These are phyloP conservation scores for Agelastica alni DNA, from an alignment of 2,888 invertebrate genomes.

Conservation along the genomic window DNA sequence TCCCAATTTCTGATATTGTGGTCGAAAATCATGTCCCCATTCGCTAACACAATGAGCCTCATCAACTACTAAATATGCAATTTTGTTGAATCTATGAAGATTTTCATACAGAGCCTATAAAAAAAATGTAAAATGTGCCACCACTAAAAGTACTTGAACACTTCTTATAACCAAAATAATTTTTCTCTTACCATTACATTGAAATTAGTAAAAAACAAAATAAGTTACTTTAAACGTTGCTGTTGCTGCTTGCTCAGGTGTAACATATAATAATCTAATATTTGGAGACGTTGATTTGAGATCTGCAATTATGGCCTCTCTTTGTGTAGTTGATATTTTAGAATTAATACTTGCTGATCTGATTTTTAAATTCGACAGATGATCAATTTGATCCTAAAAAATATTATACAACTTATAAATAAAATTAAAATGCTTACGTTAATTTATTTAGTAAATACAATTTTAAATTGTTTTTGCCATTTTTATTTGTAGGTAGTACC, in stretches of 20 bases:
- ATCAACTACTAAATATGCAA: conserved; percentile 92
- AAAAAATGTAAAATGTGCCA: conserved; percentile 5
- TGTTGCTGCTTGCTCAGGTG: conserved; percentile 94
- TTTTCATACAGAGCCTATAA: conserved; percentile 66
- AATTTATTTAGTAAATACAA: no score
- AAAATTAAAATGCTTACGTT: no score
- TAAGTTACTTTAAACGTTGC: conserved; percentile 65
- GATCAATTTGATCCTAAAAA: conserved; percentile 86
- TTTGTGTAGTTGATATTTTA: conserved; percentile 78
- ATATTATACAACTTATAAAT: no score
- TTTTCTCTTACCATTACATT: no score
- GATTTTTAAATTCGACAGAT: conserved; percentile 76
- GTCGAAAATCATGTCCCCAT: conserved; percentile 99
- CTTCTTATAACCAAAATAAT: neutral
- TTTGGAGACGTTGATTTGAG: conserved; percentile 70
- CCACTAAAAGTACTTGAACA: neutral
- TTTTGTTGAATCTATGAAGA: conserved; percentile 73
- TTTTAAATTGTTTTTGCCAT: no score
- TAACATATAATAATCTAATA: conserved; percentile 88
- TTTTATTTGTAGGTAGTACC: no score
- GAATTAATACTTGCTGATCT: conserved; percentile 90
- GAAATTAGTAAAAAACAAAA: no score
- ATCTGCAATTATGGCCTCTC: conserved; percentile 77
- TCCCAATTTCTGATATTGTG: conserved; percentile 91
- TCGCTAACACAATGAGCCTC: conserved; percentile 98